These are phyloP conservation scores for Brachionichthys hirsutus DNA, from an alignment of 2,113 vertebrate species.

Conservation along the genomic window DNA sequence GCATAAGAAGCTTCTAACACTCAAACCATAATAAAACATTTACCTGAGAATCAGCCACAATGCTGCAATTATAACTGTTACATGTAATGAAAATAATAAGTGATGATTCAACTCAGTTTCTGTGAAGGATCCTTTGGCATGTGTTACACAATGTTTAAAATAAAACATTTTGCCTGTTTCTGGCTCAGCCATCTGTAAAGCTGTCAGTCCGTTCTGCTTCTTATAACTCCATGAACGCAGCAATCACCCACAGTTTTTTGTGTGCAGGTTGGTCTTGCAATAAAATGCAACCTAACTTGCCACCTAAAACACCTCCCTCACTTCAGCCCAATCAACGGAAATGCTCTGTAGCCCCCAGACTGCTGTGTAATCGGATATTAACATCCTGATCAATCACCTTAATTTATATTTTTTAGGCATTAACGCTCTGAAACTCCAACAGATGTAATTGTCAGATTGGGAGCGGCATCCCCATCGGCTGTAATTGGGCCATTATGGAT, in stretches of 20 bases:
- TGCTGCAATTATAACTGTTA: conserved; percentile 39
- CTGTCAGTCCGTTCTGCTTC: conserved; percentile 30
- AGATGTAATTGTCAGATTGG: conserved; percentile 81
- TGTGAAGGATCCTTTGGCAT: conserved; percentile 35
- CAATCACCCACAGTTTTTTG: conserved; percentile 62
- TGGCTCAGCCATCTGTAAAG: conserved; percentile 24
- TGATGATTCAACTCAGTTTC: conserved; percentile 56
- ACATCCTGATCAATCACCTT: conserved; percentile 82
- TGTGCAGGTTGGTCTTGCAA: conserved; percentile 63
- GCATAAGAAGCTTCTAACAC: conserved; percentile 20
- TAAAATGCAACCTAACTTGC: conserved; percentile 64
- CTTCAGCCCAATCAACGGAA: conserved; percentile 75
- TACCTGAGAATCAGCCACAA: conserved; percentile 38
- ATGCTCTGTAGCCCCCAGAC: conserved; percentile 65
- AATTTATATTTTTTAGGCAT: conserved; percentile 83
- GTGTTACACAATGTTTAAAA: conserved; percentile 28
- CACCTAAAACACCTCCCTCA: conserved; percentile 66
- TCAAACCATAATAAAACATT: conserved; percentile 44
- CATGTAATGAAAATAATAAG: conserved; percentile 64
- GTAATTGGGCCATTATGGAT: conserved; percentile 82
- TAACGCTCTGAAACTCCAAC: conserved; percentile 78
- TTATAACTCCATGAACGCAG: conserved; percentile 42
- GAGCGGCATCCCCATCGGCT: conserved; percentile 75
- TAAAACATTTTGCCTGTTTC: conserved; percentile 17
- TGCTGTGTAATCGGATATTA: conserved; percentile 80